These are phyloP conservation scores for Hetaerina titia DNA, from an alignment of 2,888 invertebrate species.

Conservation along the genomic window DNA sequence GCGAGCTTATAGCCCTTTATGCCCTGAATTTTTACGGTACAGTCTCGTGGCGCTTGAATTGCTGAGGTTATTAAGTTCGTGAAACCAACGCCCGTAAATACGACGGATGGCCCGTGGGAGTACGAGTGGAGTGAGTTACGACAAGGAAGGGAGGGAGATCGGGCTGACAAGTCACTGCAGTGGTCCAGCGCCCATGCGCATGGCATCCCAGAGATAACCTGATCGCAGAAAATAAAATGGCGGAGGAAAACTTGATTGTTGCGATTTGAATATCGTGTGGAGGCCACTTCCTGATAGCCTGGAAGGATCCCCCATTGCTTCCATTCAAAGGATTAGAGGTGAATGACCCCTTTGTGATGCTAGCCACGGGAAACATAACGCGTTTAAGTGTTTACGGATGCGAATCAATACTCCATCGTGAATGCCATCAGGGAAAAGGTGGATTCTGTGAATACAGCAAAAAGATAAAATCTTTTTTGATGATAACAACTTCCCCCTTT, in stretches of 20 bases:
- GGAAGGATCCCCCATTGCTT: too few species aligned
- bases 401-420: too few species aligned
- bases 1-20: slow-evolving; percentile 22
- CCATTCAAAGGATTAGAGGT: too few species aligned
- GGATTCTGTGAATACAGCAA: too few species aligned
- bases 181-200: not conserved
- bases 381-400: too few species aligned
- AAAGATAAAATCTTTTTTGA: too few species aligned
- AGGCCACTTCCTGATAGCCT: too few species aligned
- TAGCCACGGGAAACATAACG: too few species aligned
- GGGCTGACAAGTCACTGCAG: slow-evolving; percentile 4
- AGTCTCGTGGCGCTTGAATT: not conserved
- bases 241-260: not conserved
- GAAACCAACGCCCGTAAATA: slow-evolving; percentile 3
- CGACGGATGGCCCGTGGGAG: slow-evolving; percentile 29
- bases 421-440: too few species aligned
- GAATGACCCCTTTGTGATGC: too few species aligned
- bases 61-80: slow-evolving; percentile 35
- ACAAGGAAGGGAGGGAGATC: not conserved
- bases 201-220: not conserved
- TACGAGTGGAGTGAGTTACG: not conserved
- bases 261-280: too few species aligned
- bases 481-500: too few species aligned
- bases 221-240: not conserved
- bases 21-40: not conserved